Evolutionary conservation across 2,113 vertebrate species (phyloP).

Genomic region (Cyanocitta stelleri): DNA sequence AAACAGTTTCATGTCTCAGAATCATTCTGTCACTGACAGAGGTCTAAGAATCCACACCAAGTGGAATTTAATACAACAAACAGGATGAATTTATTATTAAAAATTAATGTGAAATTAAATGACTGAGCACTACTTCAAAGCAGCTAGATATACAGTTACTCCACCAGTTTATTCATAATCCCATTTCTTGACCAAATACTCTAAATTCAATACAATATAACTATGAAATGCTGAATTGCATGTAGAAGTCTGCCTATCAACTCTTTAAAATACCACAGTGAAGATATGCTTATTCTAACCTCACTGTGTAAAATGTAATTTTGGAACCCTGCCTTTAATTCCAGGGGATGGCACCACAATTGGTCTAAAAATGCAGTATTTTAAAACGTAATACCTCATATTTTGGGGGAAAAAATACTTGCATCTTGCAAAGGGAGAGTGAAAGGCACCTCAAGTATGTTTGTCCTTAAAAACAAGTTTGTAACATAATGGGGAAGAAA

Average conservation of each 20-base stretch:
- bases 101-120: constrained; percentile 1
- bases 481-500: neutral
- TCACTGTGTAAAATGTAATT: neutral
- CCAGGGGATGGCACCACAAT: neutral
- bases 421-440: neutral
- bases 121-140: neutral
- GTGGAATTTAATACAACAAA: neutral
- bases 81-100: neutral
- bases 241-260: neutral
- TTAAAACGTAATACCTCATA: neutral
- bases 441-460: neutral
- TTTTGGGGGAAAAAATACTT: neutral
- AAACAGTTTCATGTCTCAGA: neutral
- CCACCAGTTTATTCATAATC: neutral
- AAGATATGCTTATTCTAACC: neutral
- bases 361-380: neutral
- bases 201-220: neutral
- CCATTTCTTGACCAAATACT: neutral
- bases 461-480: neutral
- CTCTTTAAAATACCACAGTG: neutral
- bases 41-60: neutral
- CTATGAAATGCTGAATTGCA: neutral
- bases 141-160: neutral
- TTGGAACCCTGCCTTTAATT: neutral
- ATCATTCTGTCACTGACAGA: neutral